Evolutionary conservation across 2,113 vertebrate genomes (phyloP), one percentile per base, ranked within the genome.

Genomic region (Eudyptes chrysolophus): DNA sequence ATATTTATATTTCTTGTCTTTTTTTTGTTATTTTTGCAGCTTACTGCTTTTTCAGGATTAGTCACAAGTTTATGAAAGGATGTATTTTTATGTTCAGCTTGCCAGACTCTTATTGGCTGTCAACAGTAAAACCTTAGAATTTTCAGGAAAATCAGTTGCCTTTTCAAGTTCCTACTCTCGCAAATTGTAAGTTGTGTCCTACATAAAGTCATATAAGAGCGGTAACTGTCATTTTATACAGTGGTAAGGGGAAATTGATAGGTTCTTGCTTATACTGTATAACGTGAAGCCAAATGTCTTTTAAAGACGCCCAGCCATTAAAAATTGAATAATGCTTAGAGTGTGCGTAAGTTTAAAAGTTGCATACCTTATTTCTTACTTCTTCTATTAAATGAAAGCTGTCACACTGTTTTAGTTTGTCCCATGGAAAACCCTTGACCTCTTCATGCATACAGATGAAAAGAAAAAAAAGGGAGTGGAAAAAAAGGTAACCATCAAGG

Each of bases 391-490:
- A 87, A 51, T 42, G 24, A 71, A 79, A 69, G 7, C 16, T 40
- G 7, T 46, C 61, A 48, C 9, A 16, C 19, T 54, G 5, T 36
- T 72, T 51, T 42, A 58, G 8, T 71, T 70, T 79, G 5, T 54
- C 19, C 10, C 12, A 22, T 38, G 30, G 12, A 82, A 87, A 78
- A 61, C 10, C 10, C 25, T 65, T 87, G 44, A 32, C 6, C 4
- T 74, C 7, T 65, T 81, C 16, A 32, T 18, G 6, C 12, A 52
- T 14, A 40, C 3, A 55, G 22, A 40, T 55, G 5, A 11, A 27
- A 36, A 15, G 42, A 20, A 32, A 32, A 17, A 27, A 9, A 1
- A 4, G 17, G 11, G 3, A 10, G 1, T 3, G 1, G 4, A 1
- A 12, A 46, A 42, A 54, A 52, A 26, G 2, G 3, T 30, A 70